Evolutionary conservation across 2,113 vertebrate genomes (phyloP), one percentile per base, ranked within the genome.

Genomic region (Podiceps cristatus): DNA sequence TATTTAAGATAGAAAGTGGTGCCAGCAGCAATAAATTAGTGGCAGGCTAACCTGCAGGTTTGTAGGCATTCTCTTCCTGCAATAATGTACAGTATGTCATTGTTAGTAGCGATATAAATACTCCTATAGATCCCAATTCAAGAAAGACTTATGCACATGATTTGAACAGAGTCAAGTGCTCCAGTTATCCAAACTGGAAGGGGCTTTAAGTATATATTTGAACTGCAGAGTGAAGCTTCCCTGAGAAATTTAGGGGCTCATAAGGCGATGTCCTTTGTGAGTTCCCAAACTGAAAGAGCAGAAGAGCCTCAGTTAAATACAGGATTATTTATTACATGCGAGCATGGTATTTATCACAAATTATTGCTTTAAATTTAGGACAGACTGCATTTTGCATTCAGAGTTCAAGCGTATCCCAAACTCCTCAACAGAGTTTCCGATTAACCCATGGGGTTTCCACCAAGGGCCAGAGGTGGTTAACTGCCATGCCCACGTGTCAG

Each of bases 1-100:
- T 96, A 96, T 88, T 97, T 95, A 93, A 91, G 72, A 89, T 56
- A 88, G 76, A 63, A 90, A 94, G 80, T 31, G n/a, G 40, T 96
- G 69, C 81, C 82, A 93, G 82, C 31, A 87, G 64, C 58, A 93
- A 49, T 97, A 98, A 97, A 95, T 97, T 64, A 73, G 45, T 52
- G 28, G 56, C 66, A 87, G 78, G 59, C 31, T 95, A 96, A 63
- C 37, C 80, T 91, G 45, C 55, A 85, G 68, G 22, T 82, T 82
- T 96, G 56, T 71, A 90, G 47, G 56, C 49, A 72, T 93, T 87
- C 69, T 94, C 60, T 78, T 94, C 33, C 29, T 85, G 60, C 77
- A 91, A 6, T 78, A 72, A 49, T 31, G 44, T 18, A 16, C 28
- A 72, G 49, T 69, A 45, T 53, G 74, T 89, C 59, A 69, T 47